These are phyloP conservation scores for Polyploca ridens DNA, from an alignment of 2,888 invertebrate genomes.

Conservation along the genomic window DNA sequence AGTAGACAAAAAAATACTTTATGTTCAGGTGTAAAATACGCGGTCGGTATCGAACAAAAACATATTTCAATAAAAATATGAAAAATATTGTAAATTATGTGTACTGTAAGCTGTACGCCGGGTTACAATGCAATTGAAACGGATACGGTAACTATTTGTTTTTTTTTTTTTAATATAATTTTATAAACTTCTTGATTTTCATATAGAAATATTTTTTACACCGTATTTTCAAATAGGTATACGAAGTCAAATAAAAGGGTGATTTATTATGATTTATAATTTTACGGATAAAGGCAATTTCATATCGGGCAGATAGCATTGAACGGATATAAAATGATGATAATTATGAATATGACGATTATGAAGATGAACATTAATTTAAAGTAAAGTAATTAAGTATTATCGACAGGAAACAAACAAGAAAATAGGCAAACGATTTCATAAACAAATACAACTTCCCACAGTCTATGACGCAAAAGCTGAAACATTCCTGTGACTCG, in stretches of 20 bases:
- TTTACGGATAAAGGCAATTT: not conserved
- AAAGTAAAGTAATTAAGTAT: not conserved
- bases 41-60: no score
- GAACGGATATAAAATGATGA: not conserved
- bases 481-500: constrained; percentile 12
- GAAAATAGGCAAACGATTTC: not conserved
- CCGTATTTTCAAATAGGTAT: no score
- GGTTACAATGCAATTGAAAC: no score
- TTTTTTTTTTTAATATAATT: no score
- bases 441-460: not conserved
- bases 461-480: constrained; percentile 1
- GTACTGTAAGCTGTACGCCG: no score
- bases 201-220: no score
- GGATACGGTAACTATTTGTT: no score
- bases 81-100: no score
- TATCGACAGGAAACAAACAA: not conserved
- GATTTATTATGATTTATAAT: not conserved
- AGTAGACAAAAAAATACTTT: not conserved
- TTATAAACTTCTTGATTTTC: no score
- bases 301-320: not conserved
- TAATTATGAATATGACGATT: not conserved
- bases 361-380: not conserved
- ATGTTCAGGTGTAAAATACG: not conserved
- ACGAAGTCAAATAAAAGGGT: no score
- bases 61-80: no score